Evolutionary conservation across 2,888 invertebrate genomes (phyloP), one percentile per base, ranked within the genome.

Genomic region (Nemotelus nigrinus): DNA sequence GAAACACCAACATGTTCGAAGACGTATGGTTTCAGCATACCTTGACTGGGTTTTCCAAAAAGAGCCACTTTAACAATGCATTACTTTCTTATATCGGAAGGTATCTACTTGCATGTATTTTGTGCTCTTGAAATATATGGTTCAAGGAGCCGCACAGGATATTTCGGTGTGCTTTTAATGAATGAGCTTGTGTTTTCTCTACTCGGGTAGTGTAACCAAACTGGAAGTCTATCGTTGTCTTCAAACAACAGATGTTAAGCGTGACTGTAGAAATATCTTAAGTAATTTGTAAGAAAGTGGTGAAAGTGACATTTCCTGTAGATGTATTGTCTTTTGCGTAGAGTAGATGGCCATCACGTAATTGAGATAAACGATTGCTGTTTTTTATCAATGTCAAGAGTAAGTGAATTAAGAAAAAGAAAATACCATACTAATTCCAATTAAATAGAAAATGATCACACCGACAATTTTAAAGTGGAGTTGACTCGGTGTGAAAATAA

Each of bases 251-350:
- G 70, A 70, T 70, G 70, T 43, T 70, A 53, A 70, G 55, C 55
- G 70, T 53, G 55, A 70, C 70, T 70, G 70, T 53, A 70, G 70
- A 70, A 70, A 70, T 55, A 55, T 70, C 70, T 70, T 70, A 55
- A 70, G 70, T 70, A 70, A 70, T 70, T 70, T 70, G 70, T 70
- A 70, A 70, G 70, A 70, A 70, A 70, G 70, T 70, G 70, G 70
- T 70, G 70, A 70, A 70, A 70, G 70, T 70, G 70, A 70, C 70
- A 70, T 70, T 70, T 70, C 2, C 70, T 53, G 41, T 70, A 70
- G 70, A 70, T 70, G 53, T 70, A 70, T 70, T 70, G 55, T 70
- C 70, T 70, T 45, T 55, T 70, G 50, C 43, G 58, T 60, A 43
- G 10, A 70, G 70, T 70, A 55, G 70, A 70, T 70, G 70, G 70